phyloP scores from a whole-genome alignment of 37 sponge, comb jelly and placozoan species.

The Theonella swinhoei region DNA sequence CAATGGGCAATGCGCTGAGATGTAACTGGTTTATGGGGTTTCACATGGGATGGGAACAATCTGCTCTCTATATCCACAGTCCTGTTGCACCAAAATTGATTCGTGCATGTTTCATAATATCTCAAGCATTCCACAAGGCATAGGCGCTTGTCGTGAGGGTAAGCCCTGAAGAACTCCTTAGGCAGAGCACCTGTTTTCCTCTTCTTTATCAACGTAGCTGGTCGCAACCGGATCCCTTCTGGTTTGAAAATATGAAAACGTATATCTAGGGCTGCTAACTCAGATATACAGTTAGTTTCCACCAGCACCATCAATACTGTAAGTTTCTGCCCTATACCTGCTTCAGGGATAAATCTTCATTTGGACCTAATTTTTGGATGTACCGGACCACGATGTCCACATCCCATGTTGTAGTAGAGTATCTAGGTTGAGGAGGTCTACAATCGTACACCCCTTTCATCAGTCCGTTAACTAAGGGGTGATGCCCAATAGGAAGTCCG shows the following conservation, averaged over 20 bases:
- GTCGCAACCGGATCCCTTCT: not conserved
- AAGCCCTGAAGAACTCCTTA: not conserved
- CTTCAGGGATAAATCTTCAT: not conserved
- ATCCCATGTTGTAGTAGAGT: slow-evolving; percentile 19
- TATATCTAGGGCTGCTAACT: slow-evolving; percentile 4
- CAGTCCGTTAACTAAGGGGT: not conserved
- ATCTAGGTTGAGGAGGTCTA: slow-evolving; percentile 11
- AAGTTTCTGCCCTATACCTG: slow-evolving; percentile 8
- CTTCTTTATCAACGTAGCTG: not conserved
- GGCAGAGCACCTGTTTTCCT: not conserved
- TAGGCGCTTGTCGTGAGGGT: not conserved
- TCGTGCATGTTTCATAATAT: not conserved
- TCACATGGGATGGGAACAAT: slow-evolving; percentile 1
- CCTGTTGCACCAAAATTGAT: too few relatives aligned
- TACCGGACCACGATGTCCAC: slow-evolving; percentile 17
- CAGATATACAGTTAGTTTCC: not conserved
- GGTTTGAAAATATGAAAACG: not conserved
- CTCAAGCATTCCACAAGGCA: not conserved
- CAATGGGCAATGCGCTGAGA: slow-evolving; percentile 29
- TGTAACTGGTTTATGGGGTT: slow-evolving; percentile 17
- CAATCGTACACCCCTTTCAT: not conserved
- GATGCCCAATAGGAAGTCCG: slow-evolving; percentile 24
- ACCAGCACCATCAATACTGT: slow-evolving; percentile 9
- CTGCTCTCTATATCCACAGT: too few relatives aligned
- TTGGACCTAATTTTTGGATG: not conserved